These are phyloP conservation scores for Bicyclus anynana DNA, from an alignment of 1,140 invertebrate genomes.

Conservation along the genomic window DNA sequence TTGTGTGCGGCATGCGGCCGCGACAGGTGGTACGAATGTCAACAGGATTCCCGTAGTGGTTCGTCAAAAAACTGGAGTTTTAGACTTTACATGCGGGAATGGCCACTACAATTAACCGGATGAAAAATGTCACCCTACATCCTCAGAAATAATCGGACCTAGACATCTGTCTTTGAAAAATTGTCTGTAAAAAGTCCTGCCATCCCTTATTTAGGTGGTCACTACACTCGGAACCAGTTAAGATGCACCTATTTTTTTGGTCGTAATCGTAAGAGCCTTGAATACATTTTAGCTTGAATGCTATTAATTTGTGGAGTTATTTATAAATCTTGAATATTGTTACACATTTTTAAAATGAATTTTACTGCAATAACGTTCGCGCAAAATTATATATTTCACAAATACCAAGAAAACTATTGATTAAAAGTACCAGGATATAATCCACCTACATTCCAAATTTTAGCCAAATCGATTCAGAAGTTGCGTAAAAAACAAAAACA, in stretches of 20 bases:
- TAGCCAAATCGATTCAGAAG: no score
- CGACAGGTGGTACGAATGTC: conserved; percentile 46
- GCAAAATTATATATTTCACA: no score
- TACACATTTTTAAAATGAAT: no score
- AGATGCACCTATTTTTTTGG: neutral
- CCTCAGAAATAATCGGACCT: conserved; percentile 33
- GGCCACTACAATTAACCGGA: conserved; percentile 54
- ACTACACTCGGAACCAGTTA: neutral
- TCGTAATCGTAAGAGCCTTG: neutral
- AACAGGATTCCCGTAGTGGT: conserved; percentile 47
- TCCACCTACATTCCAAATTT: no score
- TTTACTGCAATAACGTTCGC: no score
- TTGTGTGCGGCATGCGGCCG: conserved; percentile 19
- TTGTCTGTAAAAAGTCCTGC: conserved; percentile 17
- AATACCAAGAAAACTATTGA: no score
- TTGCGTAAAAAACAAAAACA: no score
- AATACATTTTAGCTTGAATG: no score
- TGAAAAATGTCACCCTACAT: conserved; percentile 64
- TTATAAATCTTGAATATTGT: neutral
- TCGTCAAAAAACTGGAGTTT: conserved; percentile 59
- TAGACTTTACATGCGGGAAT: conserved; percentile 45
- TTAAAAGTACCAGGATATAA: no score
- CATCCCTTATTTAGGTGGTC: conserved; percentile 10
- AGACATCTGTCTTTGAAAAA: conserved; percentile 42
- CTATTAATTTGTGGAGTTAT: no score